Conservation (phyloP, 2,113 vertebrate species). For the Callionymus lyra region DNA sequence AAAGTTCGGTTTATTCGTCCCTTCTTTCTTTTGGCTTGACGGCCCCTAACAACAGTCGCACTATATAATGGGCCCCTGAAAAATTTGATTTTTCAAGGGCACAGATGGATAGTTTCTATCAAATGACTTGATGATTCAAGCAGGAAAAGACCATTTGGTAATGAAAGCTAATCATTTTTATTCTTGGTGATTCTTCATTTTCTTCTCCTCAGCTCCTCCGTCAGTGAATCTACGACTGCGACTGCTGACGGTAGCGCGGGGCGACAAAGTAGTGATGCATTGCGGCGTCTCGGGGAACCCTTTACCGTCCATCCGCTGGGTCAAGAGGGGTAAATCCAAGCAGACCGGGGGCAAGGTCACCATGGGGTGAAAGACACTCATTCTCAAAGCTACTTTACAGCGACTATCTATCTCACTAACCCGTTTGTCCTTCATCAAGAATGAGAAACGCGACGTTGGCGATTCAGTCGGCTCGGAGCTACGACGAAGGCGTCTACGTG, state of each 20-base stretch:
- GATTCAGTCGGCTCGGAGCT: constrained; percentile 59
- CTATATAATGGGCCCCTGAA: no score
- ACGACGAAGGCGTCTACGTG: constrained; percentile 63
- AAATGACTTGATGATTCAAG: no score
- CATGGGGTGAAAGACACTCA: constrained; percentile 37
- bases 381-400: neutral
- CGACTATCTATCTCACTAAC: neutral
- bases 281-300: constrained; percentile 65
- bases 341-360: constrained; percentile 60
- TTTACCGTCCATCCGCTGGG: constrained; percentile 58
- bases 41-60: no score
- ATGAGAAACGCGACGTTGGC: constrained; percentile 56
- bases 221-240: constrained; percentile 56
- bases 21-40: no score
- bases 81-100: no score
- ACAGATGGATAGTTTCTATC: no score
- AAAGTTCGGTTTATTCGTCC: no score
- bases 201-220: constrained; percentile 52
- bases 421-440: constrained; percentile 34
- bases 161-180: neutral
- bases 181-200: no score
- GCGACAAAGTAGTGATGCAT: constrained; percentile 52
- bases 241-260: constrained; percentile 48
- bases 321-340: constrained; percentile 58
- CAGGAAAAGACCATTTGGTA: no score